Base-by-base conservation (phyloP, 2,113 vertebrate species). In the Pipa parva region DNA sequence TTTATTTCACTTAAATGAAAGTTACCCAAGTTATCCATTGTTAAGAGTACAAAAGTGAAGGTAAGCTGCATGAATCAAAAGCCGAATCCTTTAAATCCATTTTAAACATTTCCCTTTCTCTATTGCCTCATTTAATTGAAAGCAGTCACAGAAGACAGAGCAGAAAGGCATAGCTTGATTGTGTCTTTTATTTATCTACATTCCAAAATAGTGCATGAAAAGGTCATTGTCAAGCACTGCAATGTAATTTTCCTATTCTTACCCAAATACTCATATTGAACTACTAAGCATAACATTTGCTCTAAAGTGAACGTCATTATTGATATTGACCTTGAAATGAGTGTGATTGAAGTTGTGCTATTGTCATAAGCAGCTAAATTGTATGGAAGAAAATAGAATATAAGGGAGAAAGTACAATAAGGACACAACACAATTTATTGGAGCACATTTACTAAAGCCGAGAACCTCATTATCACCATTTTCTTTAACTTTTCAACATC, bases 141-240 rank as follows among this genome's bases (percentile, higher is more conserved):
- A 64, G 63, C 63, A 64, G 63, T 64, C 36, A 45, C 50, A 55
- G 33, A 52, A 55, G 63, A 37, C 63, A 42, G 50, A 64, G 50
- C 63, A 64, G 33, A 18, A 42, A 52, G 49, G 28, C 48, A 54
- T 54, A 51, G 48, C 22, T 31, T 27, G 48, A 63, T 63, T 26
- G 18, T 54, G 62, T 63, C 31, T 50, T 18, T 54, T 39, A 25
- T 54, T 63, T 54, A 54, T 54, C 62, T 54, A 33, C 62, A 54
- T 63, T 63, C 62, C 48, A 54, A 54, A 58, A 25, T 49, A 39
- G 62, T 63, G 46, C 49, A 51, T 52, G 62, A 24, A 37, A 55
- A 64, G 50, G 50, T 55, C 50, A 64, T 45, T 17, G 27, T 55
- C 24, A 45, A 7, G 22, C 31, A 45, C 6, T 28, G 50, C n/a